Conservation (phyloP, 1,140 invertebrate species). For the Magallana gigas region DNA sequence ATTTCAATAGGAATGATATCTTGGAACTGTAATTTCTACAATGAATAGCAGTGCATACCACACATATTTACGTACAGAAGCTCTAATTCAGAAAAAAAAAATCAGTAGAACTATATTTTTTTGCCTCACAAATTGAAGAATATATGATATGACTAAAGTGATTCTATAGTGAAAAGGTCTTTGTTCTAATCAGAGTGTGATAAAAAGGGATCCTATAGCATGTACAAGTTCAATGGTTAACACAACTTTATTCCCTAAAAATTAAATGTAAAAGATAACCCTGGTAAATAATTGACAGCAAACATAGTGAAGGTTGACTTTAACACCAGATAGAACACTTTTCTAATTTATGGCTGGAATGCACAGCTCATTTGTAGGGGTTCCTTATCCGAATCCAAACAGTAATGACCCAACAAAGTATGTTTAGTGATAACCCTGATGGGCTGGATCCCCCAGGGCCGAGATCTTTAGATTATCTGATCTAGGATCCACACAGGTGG, state of each 20-base stretch:
- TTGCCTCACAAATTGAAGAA: background rate
- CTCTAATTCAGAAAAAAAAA: no score
- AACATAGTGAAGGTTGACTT: constrained; percentile 14
- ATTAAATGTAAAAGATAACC: no score
- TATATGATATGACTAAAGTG: background rate
- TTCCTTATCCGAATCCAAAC: constrained; percentile 13
- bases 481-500: background rate
- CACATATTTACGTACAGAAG: no score
- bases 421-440: background rate
- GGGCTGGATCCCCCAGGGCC: background rate
- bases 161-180: background rate
- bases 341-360: background rate
- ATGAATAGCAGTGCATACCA: no score
- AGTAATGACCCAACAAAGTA: constrained; percentile 28
- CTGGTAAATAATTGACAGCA: background rate
- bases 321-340: constrained; percentile 1
- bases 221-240: no score
- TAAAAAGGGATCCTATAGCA: no score
- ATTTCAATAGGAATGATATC: no score
- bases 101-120: background rate
- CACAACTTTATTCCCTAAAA: no score
- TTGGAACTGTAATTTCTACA: no score
- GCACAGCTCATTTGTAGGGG: background rate
- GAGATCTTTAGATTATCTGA: background rate
- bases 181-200: background rate